These are phyloP conservation scores for Pachymerium ferrugineum DNA, from an alignment of 2,888 invertebrate species.

Conservation along the genomic window DNA sequence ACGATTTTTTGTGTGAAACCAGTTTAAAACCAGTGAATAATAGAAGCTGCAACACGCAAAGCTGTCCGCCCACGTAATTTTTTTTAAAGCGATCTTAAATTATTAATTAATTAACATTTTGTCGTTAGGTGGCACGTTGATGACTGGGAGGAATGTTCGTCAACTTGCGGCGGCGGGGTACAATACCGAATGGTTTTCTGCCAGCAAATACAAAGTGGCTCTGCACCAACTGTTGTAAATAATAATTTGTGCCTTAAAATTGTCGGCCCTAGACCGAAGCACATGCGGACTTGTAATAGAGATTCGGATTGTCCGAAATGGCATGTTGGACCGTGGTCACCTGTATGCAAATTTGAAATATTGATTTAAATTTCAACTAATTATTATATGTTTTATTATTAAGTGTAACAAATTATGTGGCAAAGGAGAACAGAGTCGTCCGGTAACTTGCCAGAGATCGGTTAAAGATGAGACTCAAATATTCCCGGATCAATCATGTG, in stretches of 20 bases:
- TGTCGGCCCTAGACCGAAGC: constrained; percentile 63
- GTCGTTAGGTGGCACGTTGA: constrained; percentile 61
- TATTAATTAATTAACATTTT: neutral
- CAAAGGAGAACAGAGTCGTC: constrained; percentile 72
- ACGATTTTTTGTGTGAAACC: constrained; percentile 71
- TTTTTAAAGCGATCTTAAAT: neutral
- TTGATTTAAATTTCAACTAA: constrained; percentile 23
- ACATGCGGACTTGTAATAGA: constrained; percentile 66
- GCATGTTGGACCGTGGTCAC: constrained; percentile 84
- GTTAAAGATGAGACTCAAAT: constrained; percentile 55
- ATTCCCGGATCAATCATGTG: constrained; percentile 58
- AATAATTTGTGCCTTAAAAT: constrained; percentile 65
- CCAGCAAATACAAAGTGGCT: constrained; percentile 68
- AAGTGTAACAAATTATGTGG: constrained; percentile 89
- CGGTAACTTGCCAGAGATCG: constrained; percentile 71
- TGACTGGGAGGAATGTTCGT: constrained; percentile 75
- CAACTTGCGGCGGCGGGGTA: constrained; percentile 67
- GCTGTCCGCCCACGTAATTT: constrained; percentile 63
- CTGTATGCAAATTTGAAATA: constrained; percentile 56
- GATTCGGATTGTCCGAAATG: constrained; percentile 76
- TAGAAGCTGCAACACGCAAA: constrained; percentile 65
- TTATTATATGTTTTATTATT: constrained; percentile 35
- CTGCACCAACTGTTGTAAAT: constrained; percentile 64
- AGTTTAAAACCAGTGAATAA: constrained; percentile 64
- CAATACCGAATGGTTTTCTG: constrained; percentile 61